phyloP scores from a whole-genome alignment of 2,113 vertebrate genomes.

The Diphyllodes magnificus region DNA sequence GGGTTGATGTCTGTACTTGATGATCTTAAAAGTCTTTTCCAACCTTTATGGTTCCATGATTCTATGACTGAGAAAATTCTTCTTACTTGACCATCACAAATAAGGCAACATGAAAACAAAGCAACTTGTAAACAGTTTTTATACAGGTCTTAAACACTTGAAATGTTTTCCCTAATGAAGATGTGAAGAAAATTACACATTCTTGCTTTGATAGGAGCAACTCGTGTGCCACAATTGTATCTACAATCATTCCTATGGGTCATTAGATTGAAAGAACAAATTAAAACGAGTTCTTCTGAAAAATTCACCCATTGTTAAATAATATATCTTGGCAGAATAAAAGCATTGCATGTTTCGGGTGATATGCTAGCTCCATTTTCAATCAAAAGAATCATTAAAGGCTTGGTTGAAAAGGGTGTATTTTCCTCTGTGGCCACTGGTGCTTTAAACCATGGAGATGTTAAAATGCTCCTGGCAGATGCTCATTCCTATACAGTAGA shows the following conservation, averaged over 20 bases:
- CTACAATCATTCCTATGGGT: not conserved
- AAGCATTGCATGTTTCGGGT: constrained; percentile 12
- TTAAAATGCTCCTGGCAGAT: constrained; percentile 43
- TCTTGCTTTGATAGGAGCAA: not conserved
- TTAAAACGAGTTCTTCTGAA: constrained; percentile 36
- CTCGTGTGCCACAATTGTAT: not conserved
- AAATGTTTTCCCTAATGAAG: not conserved
- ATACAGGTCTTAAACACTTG: not conserved
- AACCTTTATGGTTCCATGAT: not conserved
- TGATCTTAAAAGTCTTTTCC: not conserved
- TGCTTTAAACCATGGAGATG: constrained; percentile 32
- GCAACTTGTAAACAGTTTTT: not conserved
- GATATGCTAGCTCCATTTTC: constrained; percentile 23
- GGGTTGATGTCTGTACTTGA: not conserved
- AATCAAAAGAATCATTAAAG: constrained; percentile 31
- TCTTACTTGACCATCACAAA: not conserved
- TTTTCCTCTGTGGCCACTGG: constrained; percentile 31
- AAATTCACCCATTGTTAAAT: constrained; percentile 49
- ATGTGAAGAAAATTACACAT: not conserved
- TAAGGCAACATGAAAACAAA: not conserved
- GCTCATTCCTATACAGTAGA: not conserved
- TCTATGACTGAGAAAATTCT: not conserved
- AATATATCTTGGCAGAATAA: constrained; percentile 44
- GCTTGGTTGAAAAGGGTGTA: not conserved
- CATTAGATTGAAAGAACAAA: constrained; percentile 48